These are phyloP conservation scores for Gadopsis bispinosus DNA, from an alignment of 2,797 vertebrate species.

Conservation along the genomic window DNA sequence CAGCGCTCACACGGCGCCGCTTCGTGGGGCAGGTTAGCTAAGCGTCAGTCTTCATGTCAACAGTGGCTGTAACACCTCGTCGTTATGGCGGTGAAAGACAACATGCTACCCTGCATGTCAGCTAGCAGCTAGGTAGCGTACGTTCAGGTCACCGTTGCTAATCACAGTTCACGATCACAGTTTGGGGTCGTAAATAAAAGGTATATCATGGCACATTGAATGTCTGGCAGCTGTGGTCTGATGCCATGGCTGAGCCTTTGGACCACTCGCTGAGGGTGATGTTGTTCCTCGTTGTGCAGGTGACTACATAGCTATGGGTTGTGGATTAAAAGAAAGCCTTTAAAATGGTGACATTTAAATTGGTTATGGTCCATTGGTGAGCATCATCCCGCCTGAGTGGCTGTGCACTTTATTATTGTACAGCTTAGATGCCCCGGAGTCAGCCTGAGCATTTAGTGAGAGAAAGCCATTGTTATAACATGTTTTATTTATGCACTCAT, in stretches of 20 bases:
- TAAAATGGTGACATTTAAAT: background rate
- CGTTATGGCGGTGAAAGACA: slow-evolving; percentile 59
- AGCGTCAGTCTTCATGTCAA: slow-evolving; percentile 44
- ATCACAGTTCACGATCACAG: background rate
- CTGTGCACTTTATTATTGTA: slow-evolving; percentile 36
- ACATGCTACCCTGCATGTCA: slow-evolving; percentile 31
- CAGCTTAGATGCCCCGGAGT: slow-evolving; percentile 42
- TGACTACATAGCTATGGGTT: background rate
- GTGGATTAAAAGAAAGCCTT: slow-evolving; percentile 11
- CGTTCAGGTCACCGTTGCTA: background rate
- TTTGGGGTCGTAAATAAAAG: background rate
- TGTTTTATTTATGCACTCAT: slow-evolving; percentile 60
- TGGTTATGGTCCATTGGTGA: slow-evolving; percentile 10
- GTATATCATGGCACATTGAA: background rate
- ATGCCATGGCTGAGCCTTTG: background rate
- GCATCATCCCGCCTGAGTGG: slow-evolving; percentile 30
- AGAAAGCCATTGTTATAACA: slow-evolving; percentile 41
- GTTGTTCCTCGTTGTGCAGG: background rate
- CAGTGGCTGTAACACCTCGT: slow-evolving; percentile 47
- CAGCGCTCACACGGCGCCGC: background rate
- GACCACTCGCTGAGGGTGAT: background rate
- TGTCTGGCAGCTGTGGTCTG: slow-evolving; percentile 3
- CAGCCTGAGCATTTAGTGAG: slow-evolving; percentile 35
- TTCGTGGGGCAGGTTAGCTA: slow-evolving; percentile 31
- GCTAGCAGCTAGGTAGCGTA: slow-evolving; percentile 27